Base-by-base conservation (phyloP, 2,888 invertebrate species). In the Caenorhabditis panamensis region DNA sequence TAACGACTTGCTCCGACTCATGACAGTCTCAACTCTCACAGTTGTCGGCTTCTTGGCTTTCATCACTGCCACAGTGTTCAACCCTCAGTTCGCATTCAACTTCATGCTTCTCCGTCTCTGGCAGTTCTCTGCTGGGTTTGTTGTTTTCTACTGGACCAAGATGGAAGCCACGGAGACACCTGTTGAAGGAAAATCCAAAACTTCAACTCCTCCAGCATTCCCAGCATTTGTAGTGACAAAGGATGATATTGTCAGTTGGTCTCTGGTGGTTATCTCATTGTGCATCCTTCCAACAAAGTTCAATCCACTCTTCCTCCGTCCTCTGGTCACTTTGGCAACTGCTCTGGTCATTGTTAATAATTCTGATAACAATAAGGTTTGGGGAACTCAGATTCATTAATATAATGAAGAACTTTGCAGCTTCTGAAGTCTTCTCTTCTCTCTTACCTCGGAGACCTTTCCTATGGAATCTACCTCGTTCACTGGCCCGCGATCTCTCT, bases 31-130 rank as follows among this genome's bases (percentile, higher is more conserved):
- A 2, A 11, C 75, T 2, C 56, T 37, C 1, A 72, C 72, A 13
- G 0, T 63, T 0, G 62, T 72, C 16, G 71, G 81, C 1, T 61
- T 64, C 51, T 36, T 72, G 0, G 37, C 11, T 81, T 67, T 16
- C 5, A 18, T 9, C 18, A 1, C 18, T 9, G 47, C 18, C n/a
- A 31, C 18, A 2, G 24, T 68, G n/a, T 66, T 80, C 59, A 80
- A 80, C 47, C 20, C 31, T 31, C 81, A 81, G 47, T 81, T 81
- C 31, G 71, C 71, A 1, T 81, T 81, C 61, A 76, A 81, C 31
- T 81, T 81, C 37, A 81, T 81, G 81, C 44, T 67, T 2, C 72
- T 77, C 8, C 47, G 81, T 16, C 44, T 81, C 1, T 81, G 81
- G 81, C 81, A 81, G 22, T 81, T 81, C 54, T 72, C 67, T 6